Conservation (phyloP, 1,140 invertebrate genomes). For the Sarcophaga peregrina region DNA sequence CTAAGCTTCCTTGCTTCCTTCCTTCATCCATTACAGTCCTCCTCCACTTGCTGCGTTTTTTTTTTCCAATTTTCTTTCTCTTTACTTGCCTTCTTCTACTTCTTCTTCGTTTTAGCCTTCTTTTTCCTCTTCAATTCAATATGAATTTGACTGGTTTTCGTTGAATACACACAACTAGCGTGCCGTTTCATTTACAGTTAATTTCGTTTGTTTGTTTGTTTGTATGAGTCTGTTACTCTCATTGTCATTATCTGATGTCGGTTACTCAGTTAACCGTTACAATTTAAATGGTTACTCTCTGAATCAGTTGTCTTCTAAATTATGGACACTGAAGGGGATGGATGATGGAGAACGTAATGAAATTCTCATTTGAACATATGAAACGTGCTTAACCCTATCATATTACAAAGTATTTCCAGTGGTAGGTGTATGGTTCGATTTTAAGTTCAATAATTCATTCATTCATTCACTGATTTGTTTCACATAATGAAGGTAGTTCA, state of each 20-base stretch:
- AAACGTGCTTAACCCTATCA: no score
- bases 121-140: background rate
- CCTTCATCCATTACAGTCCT: background rate
- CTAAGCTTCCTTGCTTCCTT: no score
- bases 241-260: conserved; percentile 4
- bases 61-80: background rate
- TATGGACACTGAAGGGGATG: no score
- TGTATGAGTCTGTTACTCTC: background rate
- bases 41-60: conserved; percentile 33
- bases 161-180: conserved; percentile 33
- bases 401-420: no score
- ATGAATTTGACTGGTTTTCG: background rate
- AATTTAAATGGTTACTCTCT: background rate
- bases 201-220: background rate
- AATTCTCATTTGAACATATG: no score
- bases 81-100: background rate
- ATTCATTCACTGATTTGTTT: no score
- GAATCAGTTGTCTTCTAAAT: background rate
- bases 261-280: conserved; percentile 26
- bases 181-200: background rate
- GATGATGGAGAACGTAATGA: no score
- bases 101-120: background rate
- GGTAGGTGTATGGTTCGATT: no score
- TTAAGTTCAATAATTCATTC: no score
- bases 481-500: no score